These are phyloP conservation scores for Elymnias hypermnestra DNA, from an alignment of 1,140 invertebrate genomes.

Conservation along the genomic window DNA sequence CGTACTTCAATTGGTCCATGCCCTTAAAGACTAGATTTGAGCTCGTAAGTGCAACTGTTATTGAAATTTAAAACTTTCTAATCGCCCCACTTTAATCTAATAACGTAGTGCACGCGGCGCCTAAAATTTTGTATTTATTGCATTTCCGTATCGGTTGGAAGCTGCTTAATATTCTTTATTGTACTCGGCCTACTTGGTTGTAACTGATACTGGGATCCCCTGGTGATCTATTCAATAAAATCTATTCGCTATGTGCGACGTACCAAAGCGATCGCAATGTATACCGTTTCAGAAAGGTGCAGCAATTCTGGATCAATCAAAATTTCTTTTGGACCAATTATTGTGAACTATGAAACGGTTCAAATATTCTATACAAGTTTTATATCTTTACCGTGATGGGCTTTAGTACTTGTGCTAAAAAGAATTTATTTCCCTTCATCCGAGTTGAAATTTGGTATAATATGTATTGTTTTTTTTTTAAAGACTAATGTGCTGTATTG, in stretches of 20 bases:
- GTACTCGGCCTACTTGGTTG: slow-evolving; percentile 38
- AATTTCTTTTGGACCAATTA: not conserved
- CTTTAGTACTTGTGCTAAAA: too few species aligned
- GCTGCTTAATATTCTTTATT: slow-evolving; percentile 52
- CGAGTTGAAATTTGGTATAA: too few species aligned
- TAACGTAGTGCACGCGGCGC: slow-evolving; percentile 40
- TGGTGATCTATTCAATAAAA: slow-evolving; percentile 9
- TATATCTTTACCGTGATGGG: too few species aligned
- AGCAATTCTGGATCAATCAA: too few species aligned
- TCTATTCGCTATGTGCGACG: too few species aligned
- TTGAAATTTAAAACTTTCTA: slow-evolving; percentile 42
- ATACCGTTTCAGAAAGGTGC: too few species aligned
- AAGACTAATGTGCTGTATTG: too few species aligned
- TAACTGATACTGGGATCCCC: slow-evolving; percentile 10
- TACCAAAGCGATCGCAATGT: too few species aligned
- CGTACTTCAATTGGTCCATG: not conserved
- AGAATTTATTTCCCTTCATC: too few species aligned
- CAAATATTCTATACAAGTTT: too few species aligned
- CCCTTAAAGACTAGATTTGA: slow-evolving; percentile 1
- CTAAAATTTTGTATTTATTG: slow-evolving; percentile 46
- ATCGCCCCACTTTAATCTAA: slow-evolving; percentile 34
- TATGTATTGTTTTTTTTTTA: too few species aligned
- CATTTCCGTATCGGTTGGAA: slow-evolving; percentile 41
- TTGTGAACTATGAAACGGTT: too few species aligned
- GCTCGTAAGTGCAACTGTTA: slow-evolving; percentile 11